phyloP scores from a whole-genome alignment of 2,113 vertebrate genomes.

The Leucopternis melanops region DNA sequence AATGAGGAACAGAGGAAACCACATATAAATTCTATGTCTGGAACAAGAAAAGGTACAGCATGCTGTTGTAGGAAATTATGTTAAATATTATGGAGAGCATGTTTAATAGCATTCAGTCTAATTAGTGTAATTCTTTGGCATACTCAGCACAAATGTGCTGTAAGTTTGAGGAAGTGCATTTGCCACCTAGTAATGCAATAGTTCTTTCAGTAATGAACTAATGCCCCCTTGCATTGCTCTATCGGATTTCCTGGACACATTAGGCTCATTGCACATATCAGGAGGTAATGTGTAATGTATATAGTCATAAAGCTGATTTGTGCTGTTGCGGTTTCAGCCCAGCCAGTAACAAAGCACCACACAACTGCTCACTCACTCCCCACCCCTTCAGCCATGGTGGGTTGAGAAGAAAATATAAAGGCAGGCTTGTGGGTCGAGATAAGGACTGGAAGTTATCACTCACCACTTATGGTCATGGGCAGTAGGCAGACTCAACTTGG shows the following conservation, averaged over 20 bases:
- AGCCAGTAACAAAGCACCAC: no score
- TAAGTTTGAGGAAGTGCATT: neutral
- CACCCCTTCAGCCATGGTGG: no score
- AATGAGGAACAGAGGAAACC: neutral
- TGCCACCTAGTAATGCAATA: neutral
- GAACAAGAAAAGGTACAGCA: neutral
- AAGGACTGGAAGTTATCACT: no score
- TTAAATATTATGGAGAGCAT: conserved; percentile 1
- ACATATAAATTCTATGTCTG: neutral
- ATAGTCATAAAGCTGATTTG: neutral
- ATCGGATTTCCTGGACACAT: neutral
- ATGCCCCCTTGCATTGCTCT: neutral
- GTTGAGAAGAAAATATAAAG: no score
- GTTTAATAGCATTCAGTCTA: conserved; percentile 11
- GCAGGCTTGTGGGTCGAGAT: no score
- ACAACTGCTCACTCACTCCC: no score
- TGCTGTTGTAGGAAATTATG: neutral
- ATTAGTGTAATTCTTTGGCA: neutral
- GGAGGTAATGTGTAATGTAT: neutral
- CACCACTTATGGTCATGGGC: no score
- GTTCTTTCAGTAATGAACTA: neutral
- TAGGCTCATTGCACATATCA: neutral
- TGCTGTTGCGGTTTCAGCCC: no score
- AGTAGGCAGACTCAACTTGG: no score
- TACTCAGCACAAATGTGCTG: neutral